phyloP scores from a whole-genome alignment of 2,888 invertebrate species.

The Augiades crinisus region DNA sequence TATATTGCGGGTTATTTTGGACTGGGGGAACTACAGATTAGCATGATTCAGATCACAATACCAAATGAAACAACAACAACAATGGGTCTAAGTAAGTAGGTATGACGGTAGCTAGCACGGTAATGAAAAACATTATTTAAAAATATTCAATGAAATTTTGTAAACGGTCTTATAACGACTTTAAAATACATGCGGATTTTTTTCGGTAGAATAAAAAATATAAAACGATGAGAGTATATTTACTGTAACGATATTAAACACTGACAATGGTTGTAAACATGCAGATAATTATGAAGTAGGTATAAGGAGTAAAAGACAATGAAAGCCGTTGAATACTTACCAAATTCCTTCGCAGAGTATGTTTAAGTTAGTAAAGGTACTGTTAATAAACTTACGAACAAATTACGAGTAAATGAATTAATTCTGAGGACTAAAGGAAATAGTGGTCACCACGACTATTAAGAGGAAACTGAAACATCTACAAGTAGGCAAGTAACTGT shows the following conservation, averaged over 20 bases:
- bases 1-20: conserved; percentile 7
- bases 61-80: conserved; percentile 10
- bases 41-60: conserved; percentile 17
- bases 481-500: conserved; percentile 14
- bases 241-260: conserved; percentile 4
- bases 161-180: conserved; percentile 5
- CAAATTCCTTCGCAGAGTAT: conserved; percentile 40
- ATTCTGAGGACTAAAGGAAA: background rate
- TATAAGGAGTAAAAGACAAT: conserved; percentile 27
- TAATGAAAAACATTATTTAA: background rate
- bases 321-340: conserved; percentile 42
- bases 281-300: conserved; percentile 16
- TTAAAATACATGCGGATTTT: conserved; percentile 17
- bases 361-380: conserved; percentile 23
- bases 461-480: conserved; percentile 15
- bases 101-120: background rate
- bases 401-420: conserved; percentile 1
- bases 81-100: conserved; percentile 3
- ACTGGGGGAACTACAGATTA: conserved; percentile 8
- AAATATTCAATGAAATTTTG: conserved; percentile 1
- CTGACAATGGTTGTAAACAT: conserved; percentile 18
- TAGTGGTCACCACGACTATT: conserved; percentile 8
- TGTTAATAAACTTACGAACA: conserved; percentile 12
- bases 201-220: background rate
- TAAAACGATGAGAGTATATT: conserved; percentile 5